phyloP scores from a whole-genome alignment of 2,797 vertebrate genomes.

The Columba guinea region DNA sequence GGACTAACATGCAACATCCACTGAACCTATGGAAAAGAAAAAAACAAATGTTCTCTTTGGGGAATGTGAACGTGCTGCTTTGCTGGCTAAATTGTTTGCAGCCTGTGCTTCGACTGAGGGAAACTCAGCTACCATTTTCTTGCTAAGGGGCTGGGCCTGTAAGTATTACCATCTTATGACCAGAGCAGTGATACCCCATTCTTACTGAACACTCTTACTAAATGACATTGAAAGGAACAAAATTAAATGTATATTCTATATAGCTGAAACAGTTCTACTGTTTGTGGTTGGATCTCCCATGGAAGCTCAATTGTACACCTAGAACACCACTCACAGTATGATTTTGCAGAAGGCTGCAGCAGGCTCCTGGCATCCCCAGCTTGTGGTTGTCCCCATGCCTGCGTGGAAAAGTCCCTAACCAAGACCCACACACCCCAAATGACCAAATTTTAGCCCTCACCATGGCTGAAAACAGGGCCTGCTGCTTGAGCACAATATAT shows the following conservation, averaged over 20 bases:
- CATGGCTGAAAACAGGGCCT: neutral
- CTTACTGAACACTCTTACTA: neutral
- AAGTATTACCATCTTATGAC: neutral
- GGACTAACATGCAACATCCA: accelerated
- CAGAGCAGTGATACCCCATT: neutral
- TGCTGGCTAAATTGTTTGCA: neutral
- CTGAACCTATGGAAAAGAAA: neutral
- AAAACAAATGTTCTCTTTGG: accelerated
- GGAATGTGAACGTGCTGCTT: neutral
- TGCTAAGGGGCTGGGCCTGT: neutral
- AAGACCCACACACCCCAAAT: neutral
- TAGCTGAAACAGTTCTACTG: neutral
- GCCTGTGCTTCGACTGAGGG: neutral
- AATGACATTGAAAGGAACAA: neutral
- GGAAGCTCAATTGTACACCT: accelerated
- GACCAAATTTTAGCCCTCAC: neutral
- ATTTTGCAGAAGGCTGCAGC: neutral
- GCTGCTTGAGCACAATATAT: neutral
- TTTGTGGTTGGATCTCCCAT: neutral
- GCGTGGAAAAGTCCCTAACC: neutral
- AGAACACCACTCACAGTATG: no score
- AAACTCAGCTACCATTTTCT: neutral
- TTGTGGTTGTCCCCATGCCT: neutral
- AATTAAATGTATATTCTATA: neutral
- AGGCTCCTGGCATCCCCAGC: neutral